Conservation (phyloP, 2,888 invertebrate species). For the Idaea straminata region DNA sequence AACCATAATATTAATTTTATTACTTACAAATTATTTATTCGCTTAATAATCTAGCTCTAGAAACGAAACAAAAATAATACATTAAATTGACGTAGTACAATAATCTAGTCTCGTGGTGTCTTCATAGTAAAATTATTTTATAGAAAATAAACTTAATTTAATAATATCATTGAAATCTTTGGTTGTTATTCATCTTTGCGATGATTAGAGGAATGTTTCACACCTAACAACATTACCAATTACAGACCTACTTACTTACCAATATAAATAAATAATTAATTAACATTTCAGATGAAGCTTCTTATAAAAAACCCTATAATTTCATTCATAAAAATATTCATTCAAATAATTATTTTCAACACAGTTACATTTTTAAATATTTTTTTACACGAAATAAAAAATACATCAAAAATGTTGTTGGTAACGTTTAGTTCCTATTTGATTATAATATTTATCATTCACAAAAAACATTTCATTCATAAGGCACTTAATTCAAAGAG, state of each 20-base stretch:
- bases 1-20: no score
- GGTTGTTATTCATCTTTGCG: neutral
- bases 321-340: no score
- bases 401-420: no score
- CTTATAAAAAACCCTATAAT: neutral
- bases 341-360: no score
- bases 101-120: neutral
- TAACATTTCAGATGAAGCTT: neutral
- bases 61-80: neutral
- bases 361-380: no score
- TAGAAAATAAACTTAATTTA: neutral
- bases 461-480: neutral
- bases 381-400: no score
- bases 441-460: neutral
- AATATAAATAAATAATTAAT: neutral
- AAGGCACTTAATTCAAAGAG: neutral
- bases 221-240: neutral
- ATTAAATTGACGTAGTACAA: neutral
- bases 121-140: neutral
- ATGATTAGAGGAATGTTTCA: neutral
- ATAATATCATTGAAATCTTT: slow-evolving; percentile 13
- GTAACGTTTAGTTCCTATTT: neutral
- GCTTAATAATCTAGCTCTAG: neutral
- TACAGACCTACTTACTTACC: neutral
- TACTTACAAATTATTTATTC: no score